phyloP scores from a whole-genome alignment of 2,888 invertebrate genomes.

The Cerastis leucographa region DNA sequence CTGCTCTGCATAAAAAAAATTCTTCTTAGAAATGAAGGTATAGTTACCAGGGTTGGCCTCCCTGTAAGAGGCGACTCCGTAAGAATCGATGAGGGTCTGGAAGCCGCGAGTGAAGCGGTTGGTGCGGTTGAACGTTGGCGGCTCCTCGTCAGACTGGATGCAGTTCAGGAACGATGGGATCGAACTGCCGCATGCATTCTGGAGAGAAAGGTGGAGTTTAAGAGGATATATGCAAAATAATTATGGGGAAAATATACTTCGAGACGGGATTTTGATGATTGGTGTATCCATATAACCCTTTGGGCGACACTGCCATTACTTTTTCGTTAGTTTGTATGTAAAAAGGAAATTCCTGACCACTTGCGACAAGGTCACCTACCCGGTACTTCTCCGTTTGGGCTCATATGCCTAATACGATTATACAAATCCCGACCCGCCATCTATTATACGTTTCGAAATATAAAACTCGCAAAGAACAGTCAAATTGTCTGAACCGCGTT shows the following conservation, averaged over 20 bases:
- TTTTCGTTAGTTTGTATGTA: too few species aligned
- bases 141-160: conserved; percentile 94
- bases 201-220: neutral
- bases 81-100: conserved; percentile 97
- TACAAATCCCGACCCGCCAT: too few species aligned
- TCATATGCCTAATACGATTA: too few species aligned
- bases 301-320: too few species aligned
- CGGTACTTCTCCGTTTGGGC: too few species aligned
- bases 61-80: conserved; percentile 97
- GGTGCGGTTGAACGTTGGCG: conserved; percentile 97
- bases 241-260: too few species aligned
- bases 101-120: conserved; percentile 98
- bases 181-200: conserved; percentile 95
- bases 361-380: too few species aligned
- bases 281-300: too few species aligned
- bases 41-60: conserved; percentile 96
- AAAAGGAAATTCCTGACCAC: too few species aligned
- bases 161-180: conserved; percentile 98
- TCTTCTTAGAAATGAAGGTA: neutral
- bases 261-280: neutral
- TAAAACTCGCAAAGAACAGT: too few species aligned
- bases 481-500: too few species aligned
- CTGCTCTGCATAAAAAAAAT: neutral
- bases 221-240: neutral
- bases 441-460: too few species aligned